Conservation (phyloP, 2,888 invertebrate species). For the Mythimna pallens region DNA sequence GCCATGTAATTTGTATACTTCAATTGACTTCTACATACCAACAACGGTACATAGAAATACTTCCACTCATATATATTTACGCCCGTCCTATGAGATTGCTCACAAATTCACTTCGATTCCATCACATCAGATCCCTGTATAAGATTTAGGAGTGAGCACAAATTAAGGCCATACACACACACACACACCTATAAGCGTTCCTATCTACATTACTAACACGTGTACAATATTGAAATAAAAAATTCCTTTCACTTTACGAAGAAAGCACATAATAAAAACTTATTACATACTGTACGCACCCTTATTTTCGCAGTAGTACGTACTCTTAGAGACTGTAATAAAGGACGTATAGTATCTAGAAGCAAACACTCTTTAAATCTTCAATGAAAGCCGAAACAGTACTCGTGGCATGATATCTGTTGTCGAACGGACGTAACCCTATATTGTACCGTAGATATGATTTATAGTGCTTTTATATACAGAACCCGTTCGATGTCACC, state of each 20-base stretch:
- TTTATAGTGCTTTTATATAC: conserved; percentile 60
- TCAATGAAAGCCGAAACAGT: conserved; percentile 37
- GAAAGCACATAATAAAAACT: conserved; percentile 46
- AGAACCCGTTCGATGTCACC: conserved; percentile 67
- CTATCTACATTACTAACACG: conserved; percentile 14
- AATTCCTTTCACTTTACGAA: conserved; percentile 19
- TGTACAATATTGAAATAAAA: conserved; percentile 33
- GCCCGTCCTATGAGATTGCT: conserved; percentile 64
- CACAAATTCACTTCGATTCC: conserved; percentile 64
- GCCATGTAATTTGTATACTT: conserved; percentile 31
- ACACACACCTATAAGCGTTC: conserved; percentile 26
- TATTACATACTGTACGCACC: conserved; percentile 35
- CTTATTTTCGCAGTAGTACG: conserved; percentile 42
- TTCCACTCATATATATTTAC: conserved; percentile 47
- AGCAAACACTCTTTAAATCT: conserved; percentile 29
- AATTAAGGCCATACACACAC: conserved; percentile 53
- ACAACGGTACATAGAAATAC: conserved; percentile 28
- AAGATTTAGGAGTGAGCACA: conserved; percentile 54
- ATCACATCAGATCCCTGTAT: conserved; percentile 56
- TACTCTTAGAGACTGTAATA: conserved; percentile 14
- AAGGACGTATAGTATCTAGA: conserved; percentile 43
- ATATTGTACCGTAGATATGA: conserved; percentile 50
- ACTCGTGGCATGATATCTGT: conserved; percentile 30
- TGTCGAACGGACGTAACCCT: conserved; percentile 41
- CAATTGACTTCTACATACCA: conserved; percentile 21